Percentiles rank a stretch among this genome's conserved stretches.
phyloP scores from a whole-genome alignment of 2,113 vertebrate genomes.

The Stegostoma tigrinum region DNA sequence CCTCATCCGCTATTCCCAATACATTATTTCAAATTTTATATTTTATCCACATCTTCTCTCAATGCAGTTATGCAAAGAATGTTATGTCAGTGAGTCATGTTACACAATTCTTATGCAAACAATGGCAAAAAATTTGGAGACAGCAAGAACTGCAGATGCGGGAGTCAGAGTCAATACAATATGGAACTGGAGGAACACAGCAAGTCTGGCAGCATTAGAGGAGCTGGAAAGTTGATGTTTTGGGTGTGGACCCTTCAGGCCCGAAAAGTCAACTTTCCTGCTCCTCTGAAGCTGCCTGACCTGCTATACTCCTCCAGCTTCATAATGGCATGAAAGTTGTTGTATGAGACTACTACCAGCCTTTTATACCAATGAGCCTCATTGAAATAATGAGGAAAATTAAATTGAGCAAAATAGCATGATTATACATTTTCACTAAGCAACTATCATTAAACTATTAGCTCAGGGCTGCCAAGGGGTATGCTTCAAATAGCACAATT shows the following conservation, averaged over 20 bases:
- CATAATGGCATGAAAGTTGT: neutral
- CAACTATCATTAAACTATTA: neutral
- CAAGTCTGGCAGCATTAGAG: too few species aligned
- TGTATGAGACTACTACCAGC: neutral
- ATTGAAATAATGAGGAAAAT: neutral
- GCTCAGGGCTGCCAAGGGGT: neutral
- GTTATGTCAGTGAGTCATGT: neutral
- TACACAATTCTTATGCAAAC: neutral
- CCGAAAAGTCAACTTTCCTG: too few species aligned
- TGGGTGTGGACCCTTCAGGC: too few species aligned
- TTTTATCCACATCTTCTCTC: neutral
- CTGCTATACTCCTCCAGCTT: too few species aligned
- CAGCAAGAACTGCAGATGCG: too few species aligned
- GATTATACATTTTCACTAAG: neutral
- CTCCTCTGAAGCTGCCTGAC: too few species aligned
- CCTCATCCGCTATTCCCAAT: neutral
- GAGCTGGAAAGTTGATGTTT: too few species aligned
- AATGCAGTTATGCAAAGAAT: neutral
- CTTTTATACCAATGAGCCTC: neutral
- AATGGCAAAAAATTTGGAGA: neutral
- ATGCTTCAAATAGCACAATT: neutral
- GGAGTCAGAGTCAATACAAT: too few species aligned
- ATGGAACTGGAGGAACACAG: too few species aligned
- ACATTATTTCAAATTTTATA: neutral
- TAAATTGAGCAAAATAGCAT: neutral